phyloP scores from a whole-genome alignment of 1,140 invertebrate genomes.

The Lanistes nyassanus region DNA sequence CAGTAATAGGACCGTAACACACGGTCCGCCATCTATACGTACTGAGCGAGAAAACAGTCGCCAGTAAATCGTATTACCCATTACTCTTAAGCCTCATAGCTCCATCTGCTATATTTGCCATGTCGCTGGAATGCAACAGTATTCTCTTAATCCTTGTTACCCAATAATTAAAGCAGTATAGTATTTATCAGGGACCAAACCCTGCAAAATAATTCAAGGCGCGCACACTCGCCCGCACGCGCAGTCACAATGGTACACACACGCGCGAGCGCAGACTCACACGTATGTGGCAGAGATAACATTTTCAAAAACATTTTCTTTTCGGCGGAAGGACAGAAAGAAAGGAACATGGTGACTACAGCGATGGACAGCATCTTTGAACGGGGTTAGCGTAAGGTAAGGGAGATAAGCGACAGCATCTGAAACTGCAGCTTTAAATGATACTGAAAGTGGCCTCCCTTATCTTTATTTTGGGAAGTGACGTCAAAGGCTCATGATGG shows the following conservation, averaged over 20 bases:
- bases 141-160: no score
- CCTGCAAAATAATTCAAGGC: no score
- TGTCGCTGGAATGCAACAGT: no score
- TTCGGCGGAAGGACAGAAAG: background rate
- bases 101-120: no score
- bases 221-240: background rate
- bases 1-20: no score
- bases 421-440: background rate
- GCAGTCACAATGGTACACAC: background rate
- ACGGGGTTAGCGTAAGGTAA: background rate
- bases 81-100: no score
- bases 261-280: background rate
- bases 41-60: no score
- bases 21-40: no score
- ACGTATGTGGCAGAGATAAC: no score
- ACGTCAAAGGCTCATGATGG: conserved; percentile 23
- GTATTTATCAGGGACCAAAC: no score
- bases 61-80: no score
- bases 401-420: background rate
- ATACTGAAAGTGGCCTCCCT: conserved; percentile 1
- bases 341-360: background rate
- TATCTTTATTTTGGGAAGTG: conserved; percentile 21
- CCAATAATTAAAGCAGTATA: no score
- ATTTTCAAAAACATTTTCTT: background rate
- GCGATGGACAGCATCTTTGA: background rate